Base-by-base conservation (phyloP, 2,113 vertebrate species). In the Stegostoma tigrinum region DNA sequence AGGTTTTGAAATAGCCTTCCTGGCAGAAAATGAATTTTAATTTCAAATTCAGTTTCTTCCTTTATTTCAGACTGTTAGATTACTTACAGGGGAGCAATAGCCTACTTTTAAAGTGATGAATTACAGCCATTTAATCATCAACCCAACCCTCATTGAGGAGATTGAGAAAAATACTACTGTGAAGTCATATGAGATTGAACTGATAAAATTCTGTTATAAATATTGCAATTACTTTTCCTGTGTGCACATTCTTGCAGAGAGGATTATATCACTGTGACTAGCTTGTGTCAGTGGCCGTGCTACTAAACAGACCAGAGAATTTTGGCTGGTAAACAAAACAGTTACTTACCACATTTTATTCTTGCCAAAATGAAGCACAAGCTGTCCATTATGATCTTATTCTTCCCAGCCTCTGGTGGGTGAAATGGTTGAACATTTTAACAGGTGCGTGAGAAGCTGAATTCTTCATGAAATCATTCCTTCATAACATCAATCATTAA, bases 271-370 rank as follows among this genome's bases (percentile, higher is more conserved):
- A 95, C 38, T 52, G 52, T 48, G 48, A 38, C 38, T 42, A 95
- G 68, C 67, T 52, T 95, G 42, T 70, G 17, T 52, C 42, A 4
- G 24, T 95, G 12, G 67, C 94, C 52, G 94, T 95, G 27, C 42
- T 72, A 72, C 34, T 12, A 95, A 72, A 72, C 45, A 42, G 17
- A 34, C 27, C 94, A 95, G 94, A 95, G 45, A 17, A 72, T 72
- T 45, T 72, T 95, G 94, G 94, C 94, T 27, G 94, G 45, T 30
- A 95, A 95, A 95, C 67, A 70, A 95, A 95, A 95, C 42, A 48
- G 45, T 95, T 75, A 72, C 34, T 95, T 95, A 95, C 27, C 45
- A 95, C 68, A 52, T 95, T 48, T 38, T 67, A 15, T 17, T 45
- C 70, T 27, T 34, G 94, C 67, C 68, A 72, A 38, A 48, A 48